phyloP scores from a whole-genome alignment of 2,113 vertebrate genomes.

The Xiphophorus couchianus region DNA sequence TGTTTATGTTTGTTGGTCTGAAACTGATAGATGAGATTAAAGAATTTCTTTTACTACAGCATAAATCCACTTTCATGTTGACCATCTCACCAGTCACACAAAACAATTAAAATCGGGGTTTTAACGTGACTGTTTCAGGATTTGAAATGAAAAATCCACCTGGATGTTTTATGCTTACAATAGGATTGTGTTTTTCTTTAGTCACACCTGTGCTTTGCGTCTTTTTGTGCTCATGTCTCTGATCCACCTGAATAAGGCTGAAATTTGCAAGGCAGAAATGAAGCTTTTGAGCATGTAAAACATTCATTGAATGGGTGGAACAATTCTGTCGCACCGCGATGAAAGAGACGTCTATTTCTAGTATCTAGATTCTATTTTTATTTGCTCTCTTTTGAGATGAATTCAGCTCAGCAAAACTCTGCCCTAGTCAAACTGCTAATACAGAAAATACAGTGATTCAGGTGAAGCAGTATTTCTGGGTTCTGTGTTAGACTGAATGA shows the following conservation, averaged over 20 bases:
- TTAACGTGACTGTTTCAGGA: neutral
- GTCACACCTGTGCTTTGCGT: constrained; percentile 27
- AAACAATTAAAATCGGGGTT: constrained; percentile 7
- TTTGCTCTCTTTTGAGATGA: constrained; percentile 37
- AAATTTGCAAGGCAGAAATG: constrained; percentile 12
- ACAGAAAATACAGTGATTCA: constrained; percentile 11
- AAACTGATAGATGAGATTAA: neutral
- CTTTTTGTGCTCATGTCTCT: constrained; percentile 24
- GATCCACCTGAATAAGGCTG: constrained; percentile 27
- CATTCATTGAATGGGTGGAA: constrained; percentile 33
- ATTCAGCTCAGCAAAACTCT: constrained; percentile 41
- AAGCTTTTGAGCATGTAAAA: constrained; percentile 26
- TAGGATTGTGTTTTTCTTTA: constrained; percentile 36
- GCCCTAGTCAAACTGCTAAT: constrained; percentile 11
- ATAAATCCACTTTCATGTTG: neutral
- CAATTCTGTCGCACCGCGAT: constrained; percentile 32
- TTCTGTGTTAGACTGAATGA: neutral
- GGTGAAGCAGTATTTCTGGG: constrained; percentile 11
- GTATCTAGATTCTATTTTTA: constrained; percentile 61
- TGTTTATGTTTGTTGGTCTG: constrained; percentile 1
- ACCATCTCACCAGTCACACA: neutral
- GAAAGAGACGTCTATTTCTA: constrained; percentile 59
- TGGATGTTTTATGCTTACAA: constrained; percentile 26
- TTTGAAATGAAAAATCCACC: neutral
- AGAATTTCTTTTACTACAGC: neutral